Evolutionary conservation across 2,888 invertebrate genomes (phyloP).

Genomic region (Drosophila stalkeri): DNA sequence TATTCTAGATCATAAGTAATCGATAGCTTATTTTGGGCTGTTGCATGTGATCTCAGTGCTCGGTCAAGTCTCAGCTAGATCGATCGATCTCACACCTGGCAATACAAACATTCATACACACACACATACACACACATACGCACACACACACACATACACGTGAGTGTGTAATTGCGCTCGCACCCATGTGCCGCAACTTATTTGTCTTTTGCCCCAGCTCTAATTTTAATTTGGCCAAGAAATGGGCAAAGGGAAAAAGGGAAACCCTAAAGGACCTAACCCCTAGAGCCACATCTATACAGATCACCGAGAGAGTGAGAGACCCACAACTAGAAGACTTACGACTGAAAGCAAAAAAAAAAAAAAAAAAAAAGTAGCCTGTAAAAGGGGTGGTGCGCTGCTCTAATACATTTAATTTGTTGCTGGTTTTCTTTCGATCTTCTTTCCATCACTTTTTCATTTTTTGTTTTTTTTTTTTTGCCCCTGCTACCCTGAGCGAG

Average conservation of each 20-base stretch:
- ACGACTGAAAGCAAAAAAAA: conserved; percentile 1
- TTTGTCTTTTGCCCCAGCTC: conserved; percentile 76
- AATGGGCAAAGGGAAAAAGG: conserved; percentile 23
- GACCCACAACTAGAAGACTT: conserved; percentile 42
- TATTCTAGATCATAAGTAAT: conserved; percentile 32
- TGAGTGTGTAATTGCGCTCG: conserved; percentile 58
- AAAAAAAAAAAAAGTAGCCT: not conserved
- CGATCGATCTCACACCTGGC: conserved; percentile 57
- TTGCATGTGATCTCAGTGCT: conserved; percentile 21
- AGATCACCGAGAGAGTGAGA: conserved; percentile 37
- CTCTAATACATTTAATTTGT: conserved; percentile 77
- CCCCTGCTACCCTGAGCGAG: conserved; percentile 44
- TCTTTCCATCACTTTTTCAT: not conserved
- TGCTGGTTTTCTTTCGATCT: conserved; percentile 51
- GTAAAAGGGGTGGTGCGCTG: conserved; percentile 65
- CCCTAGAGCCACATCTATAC: conserved; percentile 41
- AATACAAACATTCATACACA: conserved; percentile 27
- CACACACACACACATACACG: conserved; percentile 6
- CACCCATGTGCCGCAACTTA: conserved; percentile 62
- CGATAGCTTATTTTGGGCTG: conserved; percentile 40
- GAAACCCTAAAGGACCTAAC: conserved; percentile 47
- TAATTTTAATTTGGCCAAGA: conserved; percentile 78
- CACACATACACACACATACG: conserved; percentile 18
- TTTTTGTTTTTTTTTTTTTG: conserved; percentile 1
- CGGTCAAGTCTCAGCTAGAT: conserved; percentile 17